Evolutionary conservation across 1,140 invertebrate species (phyloP).

Genomic region (Anoplophora glabripennis): DNA sequence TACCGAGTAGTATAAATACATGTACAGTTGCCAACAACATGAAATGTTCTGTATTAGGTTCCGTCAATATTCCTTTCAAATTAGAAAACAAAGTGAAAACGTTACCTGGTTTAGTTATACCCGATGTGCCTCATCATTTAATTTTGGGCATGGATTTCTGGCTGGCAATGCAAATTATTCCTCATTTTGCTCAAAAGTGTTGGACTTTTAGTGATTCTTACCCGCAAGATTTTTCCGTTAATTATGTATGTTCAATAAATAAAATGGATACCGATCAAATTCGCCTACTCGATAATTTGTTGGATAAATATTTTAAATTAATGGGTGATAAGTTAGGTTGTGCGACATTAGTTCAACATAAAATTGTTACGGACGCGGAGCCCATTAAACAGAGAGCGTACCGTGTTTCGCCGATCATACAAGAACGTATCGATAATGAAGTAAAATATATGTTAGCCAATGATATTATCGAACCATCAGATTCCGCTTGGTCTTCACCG

Average conservation of each 20-base stretch:
- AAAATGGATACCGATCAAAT: no score
- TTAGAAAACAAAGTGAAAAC: background rate
- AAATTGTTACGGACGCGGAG: background rate
- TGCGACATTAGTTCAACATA: background rate
- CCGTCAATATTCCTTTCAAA: background rate
- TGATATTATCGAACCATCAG: background rate
- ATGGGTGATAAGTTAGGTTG: background rate
- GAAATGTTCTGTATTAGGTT: no score
- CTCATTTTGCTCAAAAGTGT: no score
- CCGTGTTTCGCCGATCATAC: background rate
- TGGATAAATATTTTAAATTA: background rate
- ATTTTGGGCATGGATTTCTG: conserved; percentile 26
- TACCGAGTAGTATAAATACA: no score
- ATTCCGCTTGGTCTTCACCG: background rate
- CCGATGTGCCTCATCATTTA: conserved; percentile 11
- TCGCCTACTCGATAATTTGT: no score
- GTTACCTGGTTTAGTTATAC: background rate
- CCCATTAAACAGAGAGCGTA: background rate
- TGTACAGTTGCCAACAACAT: no score
- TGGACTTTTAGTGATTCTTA: no score
- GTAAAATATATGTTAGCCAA: background rate
- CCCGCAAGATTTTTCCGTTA: no score
- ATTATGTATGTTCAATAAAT: no score
- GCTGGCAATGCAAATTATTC: conserved; percentile 11
- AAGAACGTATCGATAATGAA: background rate